phyloP scores from a whole-genome alignment of 2,888 invertebrate genomes.

The Acrobasis suavella region DNA sequence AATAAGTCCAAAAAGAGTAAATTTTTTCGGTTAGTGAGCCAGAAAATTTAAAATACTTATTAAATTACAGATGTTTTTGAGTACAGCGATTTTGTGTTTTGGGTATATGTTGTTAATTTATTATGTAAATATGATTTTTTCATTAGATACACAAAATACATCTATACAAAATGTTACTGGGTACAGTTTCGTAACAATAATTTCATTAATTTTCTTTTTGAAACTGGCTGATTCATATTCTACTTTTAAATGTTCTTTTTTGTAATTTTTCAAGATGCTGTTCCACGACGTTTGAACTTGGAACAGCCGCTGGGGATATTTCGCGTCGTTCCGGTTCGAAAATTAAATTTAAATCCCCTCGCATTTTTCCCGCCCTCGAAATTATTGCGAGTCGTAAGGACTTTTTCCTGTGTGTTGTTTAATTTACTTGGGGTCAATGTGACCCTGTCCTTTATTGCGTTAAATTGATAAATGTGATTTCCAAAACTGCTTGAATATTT shows the following conservation, averaged over 20 bases:
- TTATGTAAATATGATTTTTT: too few species aligned
- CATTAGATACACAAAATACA: too few species aligned
- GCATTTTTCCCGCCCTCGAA: slow-evolving; percentile 73
- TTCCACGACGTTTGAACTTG: slow-evolving; percentile 62
- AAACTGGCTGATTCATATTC: slow-evolving; percentile 40
- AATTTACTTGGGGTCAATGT: slow-evolving; percentile 61
- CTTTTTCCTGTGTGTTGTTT: slow-evolving; percentile 59
- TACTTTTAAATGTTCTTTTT: slow-evolving; percentile 53
- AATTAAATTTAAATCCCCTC: slow-evolving; percentile 81
- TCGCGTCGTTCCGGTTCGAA: slow-evolving; percentile 74
- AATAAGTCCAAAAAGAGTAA: too few species aligned
- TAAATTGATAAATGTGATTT: slow-evolving; percentile 27
- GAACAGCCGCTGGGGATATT: slow-evolving; percentile 69
- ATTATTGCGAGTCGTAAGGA: slow-evolving; percentile 69
- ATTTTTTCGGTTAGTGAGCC: too few species aligned
- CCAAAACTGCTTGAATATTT: slow-evolving; percentile 12
- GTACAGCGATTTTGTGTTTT: too few species aligned
- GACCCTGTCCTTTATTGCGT: slow-evolving; percentile 33
- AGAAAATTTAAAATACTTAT: too few species aligned
- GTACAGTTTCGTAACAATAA: too few species aligned
- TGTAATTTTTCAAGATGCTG: slow-evolving; percentile 56
- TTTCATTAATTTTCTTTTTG: too few species aligned
- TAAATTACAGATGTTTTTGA: too few species aligned
- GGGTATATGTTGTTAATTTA: too few species aligned
- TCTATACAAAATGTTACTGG: too few species aligned